Evolutionary conservation across 2,888 invertebrate genomes (phyloP).

Genomic region (Drosophila setosimentum): DNA sequence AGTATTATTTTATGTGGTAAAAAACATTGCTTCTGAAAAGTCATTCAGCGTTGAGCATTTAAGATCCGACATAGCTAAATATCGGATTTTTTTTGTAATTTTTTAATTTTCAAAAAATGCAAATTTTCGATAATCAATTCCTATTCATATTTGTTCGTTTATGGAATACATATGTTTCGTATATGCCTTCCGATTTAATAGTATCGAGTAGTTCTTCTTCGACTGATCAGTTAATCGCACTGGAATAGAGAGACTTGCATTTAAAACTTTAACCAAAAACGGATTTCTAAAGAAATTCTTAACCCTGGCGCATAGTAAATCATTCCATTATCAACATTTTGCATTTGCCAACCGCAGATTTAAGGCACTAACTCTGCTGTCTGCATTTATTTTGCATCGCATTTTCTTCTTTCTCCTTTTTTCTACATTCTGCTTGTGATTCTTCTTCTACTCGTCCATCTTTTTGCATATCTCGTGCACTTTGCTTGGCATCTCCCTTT

Average conservation of each 20-base stretch:
- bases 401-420: conserved; percentile 29
- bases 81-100: too few relatives aligned
- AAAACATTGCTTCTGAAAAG: not conserved
- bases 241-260: conserved; percentile 14
- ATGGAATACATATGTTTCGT: not conserved
- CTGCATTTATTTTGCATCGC: conserved; percentile 62
- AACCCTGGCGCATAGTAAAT: conserved; percentile 61
- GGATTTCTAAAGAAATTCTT: conserved; percentile 53
- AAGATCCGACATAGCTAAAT: too few relatives aligned
- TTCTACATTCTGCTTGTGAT: not conserved
- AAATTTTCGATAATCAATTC: too few relatives aligned
- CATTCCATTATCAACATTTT: conserved; percentile 70
- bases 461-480: conserved; percentile 12
- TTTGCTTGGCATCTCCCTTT: conserved; percentile 13
- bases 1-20: not conserved
- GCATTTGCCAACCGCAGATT: conserved; percentile 66
- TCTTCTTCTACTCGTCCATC: conserved; percentile 3
- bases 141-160: not conserved
- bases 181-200: not conserved
- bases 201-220: not conserved
- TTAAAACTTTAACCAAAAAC: conserved; percentile 20
- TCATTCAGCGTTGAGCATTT: not conserved
- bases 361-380: conserved; percentile 65
- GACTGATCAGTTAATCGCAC: conserved; percentile 3
- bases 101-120: too few relatives aligned